Conservation (phyloP, 1,140 invertebrate genomes). For the honey bee (Apis mellifera) region DNA sequence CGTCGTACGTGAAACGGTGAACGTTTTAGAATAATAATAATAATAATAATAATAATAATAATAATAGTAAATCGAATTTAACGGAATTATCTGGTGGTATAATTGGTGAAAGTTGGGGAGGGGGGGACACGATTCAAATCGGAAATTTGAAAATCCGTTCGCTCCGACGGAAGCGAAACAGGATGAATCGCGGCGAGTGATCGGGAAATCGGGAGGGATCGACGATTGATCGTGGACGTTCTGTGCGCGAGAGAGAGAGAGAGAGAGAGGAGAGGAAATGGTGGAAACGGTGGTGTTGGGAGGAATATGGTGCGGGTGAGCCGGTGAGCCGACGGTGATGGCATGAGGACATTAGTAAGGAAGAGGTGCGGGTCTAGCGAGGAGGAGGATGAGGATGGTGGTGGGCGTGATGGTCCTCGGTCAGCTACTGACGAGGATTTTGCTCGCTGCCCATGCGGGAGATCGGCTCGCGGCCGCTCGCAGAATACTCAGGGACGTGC, state of each 20-base stretch:
- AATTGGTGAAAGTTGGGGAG: too few species aligned
- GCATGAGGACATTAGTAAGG: conserved; percentile 79
- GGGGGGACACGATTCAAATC: too few species aligned
- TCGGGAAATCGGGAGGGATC: too few species aligned
- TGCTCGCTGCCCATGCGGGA: conserved; percentile 77
- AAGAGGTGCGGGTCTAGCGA: conserved; percentile 76
- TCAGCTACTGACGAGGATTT: conserved; percentile 78
- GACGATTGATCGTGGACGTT: too few species aligned
- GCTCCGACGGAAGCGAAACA: too few species aligned
- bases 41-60: too few species aligned
- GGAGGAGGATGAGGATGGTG: conserved; percentile 81
- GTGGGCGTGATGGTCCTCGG: conserved; percentile 80
- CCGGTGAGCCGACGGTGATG: conserved; percentile 71
- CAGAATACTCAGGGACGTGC: conserved; percentile 78
- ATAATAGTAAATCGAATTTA: too few species aligned
- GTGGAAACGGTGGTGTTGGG: conserved; percentile 28
- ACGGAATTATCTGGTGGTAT: too few species aligned
- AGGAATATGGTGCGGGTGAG: conserved; percentile 55
- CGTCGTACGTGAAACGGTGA: too few species aligned
- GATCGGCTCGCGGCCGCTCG: conserved; percentile 79
- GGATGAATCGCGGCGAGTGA: too few species aligned
- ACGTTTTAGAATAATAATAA: too few species aligned
- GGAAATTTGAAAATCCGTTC: too few species aligned
- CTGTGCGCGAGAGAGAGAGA: neutral
- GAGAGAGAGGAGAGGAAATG: conserved; percentile 1